Percentiles rank a stretch among this genome's conserved stretches.
Evolutionary conservation across 2,888 invertebrate species (phyloP).

Genomic region (Oscheius sp.): DNA sequence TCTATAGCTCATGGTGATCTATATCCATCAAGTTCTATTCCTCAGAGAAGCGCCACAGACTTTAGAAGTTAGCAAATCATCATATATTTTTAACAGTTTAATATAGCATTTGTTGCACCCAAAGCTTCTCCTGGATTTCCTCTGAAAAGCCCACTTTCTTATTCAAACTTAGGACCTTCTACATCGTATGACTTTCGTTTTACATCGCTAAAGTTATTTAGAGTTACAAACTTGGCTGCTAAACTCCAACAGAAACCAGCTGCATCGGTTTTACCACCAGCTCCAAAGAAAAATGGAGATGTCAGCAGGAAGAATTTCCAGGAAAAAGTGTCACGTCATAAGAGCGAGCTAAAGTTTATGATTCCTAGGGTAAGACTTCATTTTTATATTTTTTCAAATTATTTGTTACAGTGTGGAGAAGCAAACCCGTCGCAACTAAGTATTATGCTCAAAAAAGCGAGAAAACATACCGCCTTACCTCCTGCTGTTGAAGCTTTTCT

Average conservation of each 20-base stretch:
- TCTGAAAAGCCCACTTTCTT: not conserved
- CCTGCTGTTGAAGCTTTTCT: not conserved
- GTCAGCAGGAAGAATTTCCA: not conserved
- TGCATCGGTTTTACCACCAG: not conserved
- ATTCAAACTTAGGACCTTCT: not conserved
- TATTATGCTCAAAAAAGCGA: slow-evolving; percentile 17
- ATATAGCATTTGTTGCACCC: not conserved
- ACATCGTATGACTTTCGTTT: slow-evolving; percentile 4
- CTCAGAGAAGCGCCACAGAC: slow-evolving; percentile 18
- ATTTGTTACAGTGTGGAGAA: not conserved
- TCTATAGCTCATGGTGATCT: slow-evolving; percentile 21
- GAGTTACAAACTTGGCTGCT: not conserved
- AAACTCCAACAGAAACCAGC: not conserved
- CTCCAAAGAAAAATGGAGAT: slow-evolving; percentile 13
- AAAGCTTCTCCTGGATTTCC: slow-evolving; percentile 13
- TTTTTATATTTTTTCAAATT: not conserved
- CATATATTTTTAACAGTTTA: not conserved
- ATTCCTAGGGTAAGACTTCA: slow-evolving; percentile 3
- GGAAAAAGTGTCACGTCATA: slow-evolving; percentile 22
- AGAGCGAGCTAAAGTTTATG: slow-evolving; percentile 15
- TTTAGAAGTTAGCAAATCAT: not conserved
- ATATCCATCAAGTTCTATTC: slow-evolving; percentile 24
- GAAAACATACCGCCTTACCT: not conserved
- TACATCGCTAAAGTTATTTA: not conserved
- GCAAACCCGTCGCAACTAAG: slow-evolving; percentile 13